A percentile compares a stretch with the other conserved stretches of the same genome.
These are phyloP conservation scores for Serrognathus titanus DNA, from an alignment of 2,888 invertebrate genomes.

Conservation along the genomic window DNA sequence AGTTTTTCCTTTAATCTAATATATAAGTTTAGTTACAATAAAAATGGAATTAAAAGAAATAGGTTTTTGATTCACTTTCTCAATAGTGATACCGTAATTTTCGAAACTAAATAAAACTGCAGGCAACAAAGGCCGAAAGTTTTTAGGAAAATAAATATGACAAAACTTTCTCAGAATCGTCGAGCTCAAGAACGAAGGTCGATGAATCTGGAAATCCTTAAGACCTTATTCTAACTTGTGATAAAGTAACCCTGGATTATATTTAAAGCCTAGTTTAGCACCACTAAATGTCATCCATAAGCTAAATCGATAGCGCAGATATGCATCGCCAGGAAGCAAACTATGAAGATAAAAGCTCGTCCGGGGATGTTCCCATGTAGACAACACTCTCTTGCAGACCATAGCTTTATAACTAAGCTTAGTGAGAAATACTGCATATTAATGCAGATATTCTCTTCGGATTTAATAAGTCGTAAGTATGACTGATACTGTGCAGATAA, in stretches of 20 bases:
- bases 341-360: constrained; percentile 31
- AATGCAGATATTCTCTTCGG: constrained; percentile 20
- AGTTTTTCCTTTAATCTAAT: no score
- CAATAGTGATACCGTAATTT: no score
- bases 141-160: no score
- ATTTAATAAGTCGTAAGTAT: neutral
- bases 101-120: no score
- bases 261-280: constrained; percentile 40
- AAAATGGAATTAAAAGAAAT: no score
- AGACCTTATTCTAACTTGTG: constrained; percentile 27
- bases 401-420: constrained; percentile 17
- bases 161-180: neutral
- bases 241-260: constrained; percentile 36
- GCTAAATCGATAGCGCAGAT: constrained; percentile 37
- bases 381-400: constrained; percentile 6
- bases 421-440: constrained; percentile 27
- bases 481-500: no score
- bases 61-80: no score
- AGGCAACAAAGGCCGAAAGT: no score
- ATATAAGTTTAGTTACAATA: no score
- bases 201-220: neutral
- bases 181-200: neutral
- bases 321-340: constrained; percentile 30
- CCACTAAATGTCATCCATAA: constrained; percentile 40
- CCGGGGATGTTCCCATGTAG: constrained; percentile 22